Evolutionary conservation across 2,888 invertebrate species (phyloP).

Genomic region (Julus scanicus): DNA sequence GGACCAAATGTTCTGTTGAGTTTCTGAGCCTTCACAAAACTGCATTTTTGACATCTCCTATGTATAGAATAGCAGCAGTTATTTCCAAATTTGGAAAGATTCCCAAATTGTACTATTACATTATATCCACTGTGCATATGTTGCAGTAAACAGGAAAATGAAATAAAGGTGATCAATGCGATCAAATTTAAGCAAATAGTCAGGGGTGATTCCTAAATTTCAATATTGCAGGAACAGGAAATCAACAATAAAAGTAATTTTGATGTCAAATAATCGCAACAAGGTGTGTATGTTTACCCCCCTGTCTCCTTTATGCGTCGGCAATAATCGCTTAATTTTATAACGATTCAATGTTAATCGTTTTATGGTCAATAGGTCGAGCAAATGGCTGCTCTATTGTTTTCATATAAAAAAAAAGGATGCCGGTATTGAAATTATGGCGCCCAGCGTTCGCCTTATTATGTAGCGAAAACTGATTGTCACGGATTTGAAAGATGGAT

Average conservation of each 20-base stretch:
- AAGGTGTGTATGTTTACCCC: not conserved
- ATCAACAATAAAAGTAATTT: not conserved
- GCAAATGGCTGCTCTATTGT: not conserved
- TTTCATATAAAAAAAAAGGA: not conserved
- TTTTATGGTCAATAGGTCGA: conserved; percentile 38
- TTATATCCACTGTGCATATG: too few relatives aligned
- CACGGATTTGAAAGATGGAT: conserved; percentile 23
- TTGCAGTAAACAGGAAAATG: too few relatives aligned
- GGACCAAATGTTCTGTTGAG: too few relatives aligned
- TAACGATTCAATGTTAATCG: conserved; percentile 34
- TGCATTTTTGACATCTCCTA: too few relatives aligned
- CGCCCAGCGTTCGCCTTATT: not conserved
- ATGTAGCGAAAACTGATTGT: not conserved
- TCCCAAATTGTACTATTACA: too few relatives aligned
- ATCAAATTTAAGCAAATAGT: too few relatives aligned
- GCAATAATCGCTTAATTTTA: conserved; percentile 12
- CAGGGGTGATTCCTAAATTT: not conserved
- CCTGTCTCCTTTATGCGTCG: not conserved
- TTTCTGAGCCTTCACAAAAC: too few relatives aligned
- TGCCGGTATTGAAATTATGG: not conserved
- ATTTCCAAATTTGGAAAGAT: too few relatives aligned
- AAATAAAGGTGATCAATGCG: too few relatives aligned
- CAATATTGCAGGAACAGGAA: not conserved
- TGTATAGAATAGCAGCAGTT: too few relatives aligned
- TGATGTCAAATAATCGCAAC: not conserved